Conservation (phyloP, 2,797 vertebrate genomes). For the Lepidocolaptes lacrymiger region DNA sequence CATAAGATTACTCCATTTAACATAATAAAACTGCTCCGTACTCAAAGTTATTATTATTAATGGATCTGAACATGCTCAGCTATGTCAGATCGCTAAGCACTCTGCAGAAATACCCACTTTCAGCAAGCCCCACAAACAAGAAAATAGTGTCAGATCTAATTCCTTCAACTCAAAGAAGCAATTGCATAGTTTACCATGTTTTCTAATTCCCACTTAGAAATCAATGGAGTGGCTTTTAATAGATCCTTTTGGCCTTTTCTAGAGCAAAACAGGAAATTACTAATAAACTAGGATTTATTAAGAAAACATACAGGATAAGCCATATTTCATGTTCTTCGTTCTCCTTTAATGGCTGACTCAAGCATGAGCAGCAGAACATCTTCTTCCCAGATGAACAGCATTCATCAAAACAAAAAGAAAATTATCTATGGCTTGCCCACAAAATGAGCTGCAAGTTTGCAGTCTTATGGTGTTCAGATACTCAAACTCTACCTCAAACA, state of each 20-base stretch:
- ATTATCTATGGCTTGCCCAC: neutral
- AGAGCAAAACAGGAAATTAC: conserved; percentile 42
- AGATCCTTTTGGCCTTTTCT: neutral
- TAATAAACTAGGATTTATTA: neutral
- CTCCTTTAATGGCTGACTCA: neutral
- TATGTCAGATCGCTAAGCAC: neutral
- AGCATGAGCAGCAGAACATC: neutral
- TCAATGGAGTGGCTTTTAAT: conserved; percentile 4
- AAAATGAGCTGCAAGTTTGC: neutral
- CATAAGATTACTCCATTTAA: conserved; percentile 12
- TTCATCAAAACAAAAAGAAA: neutral
- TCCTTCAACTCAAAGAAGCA: conserved; percentile 30
- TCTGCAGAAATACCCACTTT: conserved; percentile 10
- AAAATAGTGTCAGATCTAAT: conserved; percentile 24
- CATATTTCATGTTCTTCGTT: neutral
- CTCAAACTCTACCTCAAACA: neutral
- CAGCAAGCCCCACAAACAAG: conserved; percentile 7
- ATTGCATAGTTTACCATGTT: conserved; percentile 12
- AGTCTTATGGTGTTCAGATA: neutral
- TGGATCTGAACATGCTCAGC: neutral
- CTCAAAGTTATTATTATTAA: conserved; percentile 17
- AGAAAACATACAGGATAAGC: neutral
- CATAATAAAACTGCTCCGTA: conserved; percentile 1
- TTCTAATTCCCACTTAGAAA: neutral
- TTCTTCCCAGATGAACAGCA: neutral